phyloP scores from a whole-genome alignment of 2,113 vertebrate genomes.

The Dermatemys mawii region DNA sequence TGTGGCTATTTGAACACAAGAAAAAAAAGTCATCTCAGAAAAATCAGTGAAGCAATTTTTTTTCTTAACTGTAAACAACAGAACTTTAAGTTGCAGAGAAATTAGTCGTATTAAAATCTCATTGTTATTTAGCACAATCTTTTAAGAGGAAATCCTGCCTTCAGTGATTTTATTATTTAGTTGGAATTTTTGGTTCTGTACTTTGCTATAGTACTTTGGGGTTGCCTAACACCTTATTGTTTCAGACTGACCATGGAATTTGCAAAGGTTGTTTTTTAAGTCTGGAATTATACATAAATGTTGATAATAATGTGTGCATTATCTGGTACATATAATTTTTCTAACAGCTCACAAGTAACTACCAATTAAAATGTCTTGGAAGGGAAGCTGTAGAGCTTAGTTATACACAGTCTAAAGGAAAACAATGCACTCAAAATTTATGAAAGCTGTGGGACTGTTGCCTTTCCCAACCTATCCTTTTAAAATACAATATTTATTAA shows the following conservation, averaged over 20 bases:
- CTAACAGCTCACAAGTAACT: constrained; percentile 62
- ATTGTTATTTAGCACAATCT: constrained; percentile 25
- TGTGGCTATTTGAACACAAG: neutral
- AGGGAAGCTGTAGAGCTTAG: constrained; percentile 24
- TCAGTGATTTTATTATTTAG: constrained; percentile 26
- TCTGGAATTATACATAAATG: constrained; percentile 15
- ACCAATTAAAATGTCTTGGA: constrained; percentile 29
- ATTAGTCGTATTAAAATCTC: constrained; percentile 18
- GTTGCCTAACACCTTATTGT: neutral
- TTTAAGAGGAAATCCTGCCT: constrained; percentile 25
- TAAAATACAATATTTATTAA: constrained; percentile 74
- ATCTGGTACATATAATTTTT: constrained; percentile 32
- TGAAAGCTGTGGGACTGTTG: constrained; percentile 26
- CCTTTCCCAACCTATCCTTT: constrained; percentile 48
- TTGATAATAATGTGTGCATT: constrained; percentile 1
- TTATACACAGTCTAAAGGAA: constrained; percentile 7
- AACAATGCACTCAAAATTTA: constrained; percentile 42
- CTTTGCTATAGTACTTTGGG: neutral
- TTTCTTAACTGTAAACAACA: constrained; percentile 23
- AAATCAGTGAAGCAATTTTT: neutral
- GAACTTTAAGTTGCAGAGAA: constrained; percentile 18
- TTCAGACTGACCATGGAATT: constrained; percentile 30
- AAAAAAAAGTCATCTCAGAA: neutral
- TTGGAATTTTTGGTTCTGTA: neutral
- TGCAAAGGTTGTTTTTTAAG: constrained; percentile 30